Evolutionary conservation across 2,888 invertebrate genomes (phyloP), one percentile per base, ranked within the genome.

Genomic region (Malacosoma neustria): DNA sequence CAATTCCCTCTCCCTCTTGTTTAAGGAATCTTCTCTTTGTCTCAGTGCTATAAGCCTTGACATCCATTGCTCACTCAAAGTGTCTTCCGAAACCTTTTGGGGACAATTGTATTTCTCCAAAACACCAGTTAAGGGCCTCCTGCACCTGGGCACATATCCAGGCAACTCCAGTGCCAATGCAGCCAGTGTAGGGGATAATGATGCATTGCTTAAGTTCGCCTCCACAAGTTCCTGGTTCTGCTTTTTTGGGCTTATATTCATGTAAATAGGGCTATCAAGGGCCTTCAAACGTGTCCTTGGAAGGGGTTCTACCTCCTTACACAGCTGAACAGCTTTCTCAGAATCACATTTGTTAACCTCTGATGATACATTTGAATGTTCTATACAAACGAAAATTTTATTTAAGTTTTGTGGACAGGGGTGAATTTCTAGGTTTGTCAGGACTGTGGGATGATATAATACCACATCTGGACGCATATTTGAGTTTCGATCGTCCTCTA

Each of bases 41-140:
- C 87, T 74, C 22, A 89, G 52, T 32, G 80, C 72, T 38, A 86
- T 69, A 7, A 89, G 64, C n/a, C 88, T 79, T 34, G 87, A 72
- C 71, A 89, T 72, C 89, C 89, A 89, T 44, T 88, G 87, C 32
- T 86, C 73, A 45, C 86, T 87, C 11, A 89, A 72, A 31, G 88
- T 84, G 14, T 87, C 80, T 44, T 88, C 82, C 4, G 88, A 87
- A 4, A 89, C 75, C 49, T 73, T 70, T 45, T 87, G 79, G 2
- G 89, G 87, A 35, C 65, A 61, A 37, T 57, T 69, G 32, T 69
- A 68, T 11, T 57, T 54, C 12, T 63, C 67, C 30, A 74, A 4
- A 29, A 67, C 52, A 35, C 64, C 67, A 49, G 51, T 63, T 39
- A 63, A 67, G 2, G 75, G 79, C 38, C 55, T 76, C 37, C 74